Evolutionary conservation across 2,797 vertebrate genomes (phyloP).

Genomic region (Melanotaenia maccullochi): DNA sequence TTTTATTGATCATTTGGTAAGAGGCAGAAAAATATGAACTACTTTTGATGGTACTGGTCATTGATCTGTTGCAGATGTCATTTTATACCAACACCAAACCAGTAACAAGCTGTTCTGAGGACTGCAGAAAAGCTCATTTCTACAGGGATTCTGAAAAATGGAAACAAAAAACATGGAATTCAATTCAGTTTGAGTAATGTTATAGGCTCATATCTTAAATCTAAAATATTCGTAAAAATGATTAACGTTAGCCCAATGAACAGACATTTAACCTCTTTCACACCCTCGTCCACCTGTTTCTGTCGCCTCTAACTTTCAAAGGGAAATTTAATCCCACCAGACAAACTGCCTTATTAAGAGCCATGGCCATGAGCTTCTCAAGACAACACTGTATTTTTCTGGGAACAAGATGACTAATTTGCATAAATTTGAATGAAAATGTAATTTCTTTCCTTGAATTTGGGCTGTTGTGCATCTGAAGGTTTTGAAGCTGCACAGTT

Average conservation of each 20-base stretch:
- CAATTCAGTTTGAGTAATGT: not conserved
- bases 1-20: not conserved
- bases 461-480: not conserved
- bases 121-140: not conserved
- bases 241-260: not conserved
- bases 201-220: not conserved
- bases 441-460: not conserved
- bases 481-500: not conserved
- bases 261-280: not conserved
- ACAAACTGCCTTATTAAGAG: not conserved
- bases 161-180: not conserved
- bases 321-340: not conserved
- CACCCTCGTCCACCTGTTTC: not conserved
- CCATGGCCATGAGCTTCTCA: not conserved
- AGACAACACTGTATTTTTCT: not conserved
- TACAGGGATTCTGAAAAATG: not conserved
- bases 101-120: not conserved
- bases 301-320: not conserved
- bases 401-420: not conserved
- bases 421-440: not conserved
- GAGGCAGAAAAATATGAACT: not conserved
- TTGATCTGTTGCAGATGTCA: not conserved
- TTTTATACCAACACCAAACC: not conserved
- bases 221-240: not conserved
- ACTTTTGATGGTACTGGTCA: not conserved